phyloP scores from a whole-genome alignment of 2,113 vertebrate genomes.

The Thalassarche chlororhynchos region DNA sequence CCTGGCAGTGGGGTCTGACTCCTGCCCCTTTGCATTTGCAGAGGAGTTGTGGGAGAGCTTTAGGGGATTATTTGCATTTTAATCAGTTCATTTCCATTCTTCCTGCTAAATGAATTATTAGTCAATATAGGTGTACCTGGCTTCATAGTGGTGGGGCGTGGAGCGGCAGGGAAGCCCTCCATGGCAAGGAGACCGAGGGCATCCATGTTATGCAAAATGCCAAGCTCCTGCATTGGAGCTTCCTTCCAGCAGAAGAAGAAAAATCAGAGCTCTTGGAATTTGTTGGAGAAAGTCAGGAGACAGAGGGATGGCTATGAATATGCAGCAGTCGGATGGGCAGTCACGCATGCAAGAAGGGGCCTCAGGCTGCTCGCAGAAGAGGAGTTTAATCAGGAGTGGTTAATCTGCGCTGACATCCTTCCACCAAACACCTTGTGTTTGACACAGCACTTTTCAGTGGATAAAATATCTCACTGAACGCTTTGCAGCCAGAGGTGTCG shows the following conservation, averaged over 20 bases:
- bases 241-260: not conserved
- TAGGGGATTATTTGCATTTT: not conserved
- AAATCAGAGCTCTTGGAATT: not conserved
- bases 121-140: rapidly evolving
- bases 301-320: not conserved
- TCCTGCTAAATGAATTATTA: not conserved
- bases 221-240: not conserved
- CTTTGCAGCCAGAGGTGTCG: not conserved
- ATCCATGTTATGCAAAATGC: not conserved
- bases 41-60: not conserved
- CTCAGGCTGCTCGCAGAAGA: not conserved
- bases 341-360: rapidly evolving
- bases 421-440: not conserved
- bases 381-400: not conserved
- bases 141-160: not conserved
- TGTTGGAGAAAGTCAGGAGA: not conserved
- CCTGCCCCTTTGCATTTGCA: not conserved
- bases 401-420: not conserved
- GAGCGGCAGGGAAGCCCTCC: not conserved
- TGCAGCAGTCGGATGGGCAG: not conserved
- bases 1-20: not conserved
- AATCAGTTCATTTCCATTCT: not conserved
- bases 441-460: not conserved
- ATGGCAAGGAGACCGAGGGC: not conserved
- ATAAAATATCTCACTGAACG: not conserved